Conservation (phyloP, 2,888 invertebrate genomes). For the Cataglyphis cursor region DNA sequence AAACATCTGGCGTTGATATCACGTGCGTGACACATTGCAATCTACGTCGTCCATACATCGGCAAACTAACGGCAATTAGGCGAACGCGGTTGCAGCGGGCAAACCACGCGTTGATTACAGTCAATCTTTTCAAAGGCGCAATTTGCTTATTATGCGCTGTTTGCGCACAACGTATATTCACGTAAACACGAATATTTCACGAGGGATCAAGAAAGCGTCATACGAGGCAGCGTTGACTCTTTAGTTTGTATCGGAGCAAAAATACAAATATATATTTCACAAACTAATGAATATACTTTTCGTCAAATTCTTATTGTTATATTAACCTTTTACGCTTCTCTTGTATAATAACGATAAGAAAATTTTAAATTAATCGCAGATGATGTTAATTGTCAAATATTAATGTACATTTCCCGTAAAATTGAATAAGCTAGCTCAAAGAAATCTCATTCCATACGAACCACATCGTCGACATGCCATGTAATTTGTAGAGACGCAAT, state of each 20-base stretch:
- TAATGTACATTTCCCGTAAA: neutral
- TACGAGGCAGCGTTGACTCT: neutral
- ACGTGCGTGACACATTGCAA: conserved; percentile 60
- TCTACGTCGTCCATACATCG: conserved; percentile 39
- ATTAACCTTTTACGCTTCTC: neutral
- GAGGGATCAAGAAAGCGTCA: neutral
- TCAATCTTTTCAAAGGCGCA: conserved; percentile 56
- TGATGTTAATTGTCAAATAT: neutral
- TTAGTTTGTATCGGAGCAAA: neutral
- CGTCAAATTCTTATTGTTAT: neutral
- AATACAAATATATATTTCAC: conserved; percentile 1
- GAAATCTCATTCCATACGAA: neutral
- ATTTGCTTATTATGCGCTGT: neutral
- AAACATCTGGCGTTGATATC: conserved; percentile 4
- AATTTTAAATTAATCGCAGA: neutral
- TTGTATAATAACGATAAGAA: neutral
- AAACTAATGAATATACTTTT: neutral
- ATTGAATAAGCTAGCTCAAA: neutral
- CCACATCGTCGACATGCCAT: neutral
- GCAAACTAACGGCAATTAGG: conserved; percentile 59
- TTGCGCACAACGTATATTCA: neutral
- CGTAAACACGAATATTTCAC: neutral
- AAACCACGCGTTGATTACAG: conserved; percentile 57
- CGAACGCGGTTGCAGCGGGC: conserved; percentile 52
- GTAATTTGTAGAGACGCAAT: neutral